Evolutionary conservation across 2,797 vertebrate species (phyloP).

Genomic region (Darevskia mixta): DNA sequence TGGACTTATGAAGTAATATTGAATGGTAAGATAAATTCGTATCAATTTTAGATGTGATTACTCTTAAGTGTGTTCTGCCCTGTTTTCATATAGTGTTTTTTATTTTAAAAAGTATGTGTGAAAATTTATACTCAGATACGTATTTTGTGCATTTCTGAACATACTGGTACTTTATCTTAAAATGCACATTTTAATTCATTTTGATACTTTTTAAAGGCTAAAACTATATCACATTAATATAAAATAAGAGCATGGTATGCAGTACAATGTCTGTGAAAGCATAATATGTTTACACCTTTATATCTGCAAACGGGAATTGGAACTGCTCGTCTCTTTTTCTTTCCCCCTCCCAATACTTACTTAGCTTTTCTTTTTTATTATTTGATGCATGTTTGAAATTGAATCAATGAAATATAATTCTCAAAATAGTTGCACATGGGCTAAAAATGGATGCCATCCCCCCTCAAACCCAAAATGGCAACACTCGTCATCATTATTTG

Average conservation of each 20-base stretch:
- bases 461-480: neutral
- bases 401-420: constrained; percentile 37
- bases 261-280: neutral
- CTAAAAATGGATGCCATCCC: neutral
- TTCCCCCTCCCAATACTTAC: neutral
- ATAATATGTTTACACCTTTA: constrained; percentile 26
- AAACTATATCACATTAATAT: too few species aligned
- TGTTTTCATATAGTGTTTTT: too few species aligned
- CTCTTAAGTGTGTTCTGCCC: too few species aligned
- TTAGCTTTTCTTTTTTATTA: constrained; percentile 22
- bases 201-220: too few species aligned
- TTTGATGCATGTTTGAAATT: constrained; percentile 35
- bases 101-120: too few species aligned
- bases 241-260: neutral
- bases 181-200: too few species aligned
- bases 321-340: constrained; percentile 15
- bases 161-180: too few species aligned
- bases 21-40: too few species aligned
- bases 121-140: too few species aligned
- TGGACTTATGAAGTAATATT: neutral
- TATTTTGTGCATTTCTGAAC: too few species aligned
- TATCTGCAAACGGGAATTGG: neutral
- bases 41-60: too few species aligned
- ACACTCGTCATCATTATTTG: neutral
- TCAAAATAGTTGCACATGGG: constrained; percentile 41